Percentiles rank a stretch among this genome's conserved stretches.
phyloP scores from a whole-genome alignment of 1,140 invertebrate genomes.

The Glossosoma conforme region DNA sequence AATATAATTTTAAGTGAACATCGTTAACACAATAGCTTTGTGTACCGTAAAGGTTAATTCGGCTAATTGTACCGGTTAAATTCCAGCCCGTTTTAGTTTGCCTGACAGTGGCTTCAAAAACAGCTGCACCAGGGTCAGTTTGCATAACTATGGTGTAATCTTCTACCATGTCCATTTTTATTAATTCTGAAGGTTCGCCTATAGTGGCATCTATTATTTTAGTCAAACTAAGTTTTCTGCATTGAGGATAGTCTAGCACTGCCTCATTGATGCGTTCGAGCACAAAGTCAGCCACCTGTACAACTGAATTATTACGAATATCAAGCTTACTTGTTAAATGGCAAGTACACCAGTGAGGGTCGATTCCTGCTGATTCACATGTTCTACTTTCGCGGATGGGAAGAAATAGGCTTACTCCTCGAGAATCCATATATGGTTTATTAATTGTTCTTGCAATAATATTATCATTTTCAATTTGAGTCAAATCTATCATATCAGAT shows the following conservation, averaged over 20 bases:
- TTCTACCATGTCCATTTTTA: constrained; percentile 42
- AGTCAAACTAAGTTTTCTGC: constrained; percentile 51
- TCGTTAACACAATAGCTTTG: constrained; percentile 74
- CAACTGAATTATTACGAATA: constrained; percentile 44
- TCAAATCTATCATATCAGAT: constrained; percentile 38
- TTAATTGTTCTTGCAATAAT: constrained; percentile 33
- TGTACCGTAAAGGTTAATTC: constrained; percentile 74
- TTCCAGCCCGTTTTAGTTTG: constrained; percentile 41
- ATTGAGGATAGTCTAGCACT: constrained; percentile 54
- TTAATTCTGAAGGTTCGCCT: constrained; percentile 36
- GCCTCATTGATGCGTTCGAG: constrained; percentile 60
- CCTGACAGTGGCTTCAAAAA: constrained; percentile 71
- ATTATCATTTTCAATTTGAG: constrained; percentile 37
- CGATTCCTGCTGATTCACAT: constrained; percentile 69
- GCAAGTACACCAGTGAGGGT: constrained; percentile 82
- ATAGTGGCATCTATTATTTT: constrained; percentile 53
- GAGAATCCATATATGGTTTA: constrained; percentile 33
- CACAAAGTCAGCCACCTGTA: constrained; percentile 52
- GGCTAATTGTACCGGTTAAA: constrained; percentile 64
- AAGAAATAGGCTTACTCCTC: constrained; percentile 72
- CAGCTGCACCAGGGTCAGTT: constrained; percentile 61
- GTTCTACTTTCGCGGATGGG: constrained; percentile 65
- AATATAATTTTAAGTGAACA: constrained; percentile 71
- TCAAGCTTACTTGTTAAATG: constrained; percentile 54
- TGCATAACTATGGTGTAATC: constrained; percentile 63